Evolutionary conservation across 2,888 invertebrate genomes (phyloP).

Genomic region (Candidula unifasciata): DNA sequence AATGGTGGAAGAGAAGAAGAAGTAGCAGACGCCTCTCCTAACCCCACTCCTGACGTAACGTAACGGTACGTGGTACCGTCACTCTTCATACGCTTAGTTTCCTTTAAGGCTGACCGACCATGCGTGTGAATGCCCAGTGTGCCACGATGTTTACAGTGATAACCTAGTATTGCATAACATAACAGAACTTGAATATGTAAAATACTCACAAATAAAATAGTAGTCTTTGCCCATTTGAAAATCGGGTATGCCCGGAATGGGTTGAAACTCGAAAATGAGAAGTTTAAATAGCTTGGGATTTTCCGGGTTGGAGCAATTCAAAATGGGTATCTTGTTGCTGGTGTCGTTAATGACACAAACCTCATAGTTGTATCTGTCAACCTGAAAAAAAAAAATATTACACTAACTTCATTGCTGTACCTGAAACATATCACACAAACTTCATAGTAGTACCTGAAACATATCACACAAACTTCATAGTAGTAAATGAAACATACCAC

Average conservation of each 20-base stretch:
- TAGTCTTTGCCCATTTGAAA: conserved; percentile 52
- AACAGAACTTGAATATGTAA: neutral
- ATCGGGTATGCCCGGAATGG: conserved; percentile 56
- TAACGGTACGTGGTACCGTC: no score
- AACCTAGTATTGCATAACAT: no score
- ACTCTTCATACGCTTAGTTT: no score
- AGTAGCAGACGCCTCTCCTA: no score
- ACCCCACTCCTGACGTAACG: no score
- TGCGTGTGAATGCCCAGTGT: no score
- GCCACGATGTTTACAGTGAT: no score
- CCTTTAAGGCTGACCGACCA: no score
- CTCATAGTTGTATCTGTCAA: conserved; percentile 51
- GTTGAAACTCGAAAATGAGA: conserved; percentile 48
- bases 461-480: no score
- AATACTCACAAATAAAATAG: conserved; percentile 50
- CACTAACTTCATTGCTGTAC: neutral
- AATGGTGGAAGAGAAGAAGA: no score
- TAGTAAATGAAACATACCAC: no score
- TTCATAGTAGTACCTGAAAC: no score
- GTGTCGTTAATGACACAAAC: conserved; percentile 54
- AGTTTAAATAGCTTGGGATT: conserved; percentile 45
- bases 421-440: neutral
- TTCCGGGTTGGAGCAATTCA: conserved; percentile 54
- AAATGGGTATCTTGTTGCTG: conserved; percentile 39
- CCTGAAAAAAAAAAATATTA: conserved; percentile 33